phyloP scores from a whole-genome alignment of 1,140 invertebrate genomes.

The Manduca sexta region DNA sequence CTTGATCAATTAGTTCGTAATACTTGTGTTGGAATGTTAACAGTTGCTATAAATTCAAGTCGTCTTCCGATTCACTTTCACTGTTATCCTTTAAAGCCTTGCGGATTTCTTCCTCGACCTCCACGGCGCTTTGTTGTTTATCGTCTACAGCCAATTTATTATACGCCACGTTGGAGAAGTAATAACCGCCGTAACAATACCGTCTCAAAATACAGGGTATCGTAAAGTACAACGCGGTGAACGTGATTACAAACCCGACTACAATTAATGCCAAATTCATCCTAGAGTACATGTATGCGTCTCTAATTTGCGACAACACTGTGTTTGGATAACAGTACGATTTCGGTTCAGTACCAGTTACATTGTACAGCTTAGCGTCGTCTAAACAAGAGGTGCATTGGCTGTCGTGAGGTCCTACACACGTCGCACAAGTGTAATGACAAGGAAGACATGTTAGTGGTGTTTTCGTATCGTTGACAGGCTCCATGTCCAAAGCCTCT shows the following conservation, averaged over 20 bases:
- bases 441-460: conserved; percentile 53
- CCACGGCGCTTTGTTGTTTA: conserved; percentile 54
- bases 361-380: conserved; percentile 51
- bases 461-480: conserved; percentile 27
- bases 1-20: conserved; percentile 40
- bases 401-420: conserved; percentile 46
- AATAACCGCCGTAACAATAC: conserved; percentile 37
- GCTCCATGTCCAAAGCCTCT: conserved; percentile 59
- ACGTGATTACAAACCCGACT: conserved; percentile 28
- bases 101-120: conserved; percentile 61
- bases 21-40: conserved; percentile 38
- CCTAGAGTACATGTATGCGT: conserved; percentile 49
- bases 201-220: conserved; percentile 38
- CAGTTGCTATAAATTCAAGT: conserved; percentile 52
- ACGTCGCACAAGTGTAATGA: conserved; percentile 60
- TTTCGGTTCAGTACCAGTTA: conserved; percentile 41
- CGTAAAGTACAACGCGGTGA: conserved; percentile 33
- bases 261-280: conserved; percentile 42
- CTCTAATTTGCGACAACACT: conserved; percentile 43
- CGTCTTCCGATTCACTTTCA: conserved; percentile 58
- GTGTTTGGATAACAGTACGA: conserved; percentile 58
- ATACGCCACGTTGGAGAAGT: conserved; percentile 50
- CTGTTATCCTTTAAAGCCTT: conserved; percentile 52
- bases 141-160: conserved; percentile 58
- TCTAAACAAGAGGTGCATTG: conserved; percentile 57